Evolutionary conservation across 2,797 vertebrate genomes (phyloP), one percentile per base, ranked within the genome.

Genomic region (Loriculus beryllinus): DNA sequence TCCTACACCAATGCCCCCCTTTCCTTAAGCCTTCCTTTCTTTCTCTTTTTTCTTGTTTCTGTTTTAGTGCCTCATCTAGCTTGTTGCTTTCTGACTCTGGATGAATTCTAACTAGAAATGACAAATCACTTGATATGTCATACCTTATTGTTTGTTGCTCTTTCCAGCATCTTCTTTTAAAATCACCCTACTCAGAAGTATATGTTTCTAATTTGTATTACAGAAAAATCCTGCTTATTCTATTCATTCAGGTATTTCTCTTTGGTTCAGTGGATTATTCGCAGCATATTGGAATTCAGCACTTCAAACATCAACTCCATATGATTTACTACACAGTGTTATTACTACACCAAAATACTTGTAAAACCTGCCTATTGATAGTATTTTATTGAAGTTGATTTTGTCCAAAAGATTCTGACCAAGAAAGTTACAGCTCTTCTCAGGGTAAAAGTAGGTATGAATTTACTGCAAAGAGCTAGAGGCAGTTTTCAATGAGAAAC

Each of bases 91-190:
- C 56, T 29, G 62, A 89, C 78, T n/a, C 35, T 84, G 19, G 35
- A 79, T 43, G 26, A 93, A 79, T 33, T 91, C 42, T 59, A 70
- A 87, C 65, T 95, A 80, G 62, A 95, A 93, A 75, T 82, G 75
- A 87, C 76, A 85, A 76, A 80, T 74, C 40, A 78, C 74, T 92
- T 94, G 33, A 43, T 52, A 85, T 59, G 35, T 79, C 81, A 82
- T 22, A 85, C 28, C 67, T 45, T 63, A 52, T 52, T 60, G 37
- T 89, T 87, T 89, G 49, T 82, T 90, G 76, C 37, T 77, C 26
- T 68, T 90, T 60, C 21, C 48, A 93, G 20, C 25, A 57, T 79
- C 62, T 88, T 93, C 67, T 83, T 93, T 84, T 70, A 93, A 93
- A 85, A 88, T 69, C 21, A 57, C 63, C 47, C 23, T 40, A 40